phyloP scores from a whole-genome alignment of 2,797 vertebrate genomes.

The Gadopsis marmoratus region DNA sequence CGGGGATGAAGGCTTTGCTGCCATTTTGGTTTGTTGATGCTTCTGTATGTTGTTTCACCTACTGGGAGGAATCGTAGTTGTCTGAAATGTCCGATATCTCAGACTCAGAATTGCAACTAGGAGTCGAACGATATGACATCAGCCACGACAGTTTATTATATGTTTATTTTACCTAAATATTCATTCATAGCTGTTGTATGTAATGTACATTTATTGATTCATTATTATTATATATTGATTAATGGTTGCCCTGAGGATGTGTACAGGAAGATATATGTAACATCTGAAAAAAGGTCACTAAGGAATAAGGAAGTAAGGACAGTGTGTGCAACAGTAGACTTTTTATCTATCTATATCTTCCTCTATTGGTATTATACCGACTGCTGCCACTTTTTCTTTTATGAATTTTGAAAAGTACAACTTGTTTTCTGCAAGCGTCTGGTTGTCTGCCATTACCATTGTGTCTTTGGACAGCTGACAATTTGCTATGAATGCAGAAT shows the following conservation, averaged over 20 bases:
- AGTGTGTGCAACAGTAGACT: conserved; percentile 22
- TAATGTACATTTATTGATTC: neutral
- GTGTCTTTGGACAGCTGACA: conserved; percentile 44
- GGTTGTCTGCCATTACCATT: conserved; percentile 39
- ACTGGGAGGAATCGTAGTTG: neutral
- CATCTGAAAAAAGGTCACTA: conserved; percentile 13
- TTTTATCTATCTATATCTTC: conserved; percentile 30
- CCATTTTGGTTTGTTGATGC: neutral
- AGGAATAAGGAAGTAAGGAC: conserved; percentile 27
- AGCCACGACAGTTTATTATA: too few species aligned
- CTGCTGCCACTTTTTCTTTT: conserved; percentile 22
- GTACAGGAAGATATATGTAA: neutral
- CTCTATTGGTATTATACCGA: conserved; percentile 26
- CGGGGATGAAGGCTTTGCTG: neutral
- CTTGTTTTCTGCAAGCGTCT: conserved; percentile 46
- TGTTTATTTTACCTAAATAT: neutral
- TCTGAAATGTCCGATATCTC: neutral
- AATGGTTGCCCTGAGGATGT: neutral
- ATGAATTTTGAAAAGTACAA: conserved; percentile 34
- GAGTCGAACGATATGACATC: too few species aligned
- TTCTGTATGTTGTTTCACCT: too few species aligned
- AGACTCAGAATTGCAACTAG: neutral
- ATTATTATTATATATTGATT: neutral
- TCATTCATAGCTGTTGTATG: neutral
- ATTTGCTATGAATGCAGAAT: conserved; percentile 41